phyloP scores from a whole-genome alignment of 2,113 vertebrate genomes.

The Rana temporaria region DNA sequence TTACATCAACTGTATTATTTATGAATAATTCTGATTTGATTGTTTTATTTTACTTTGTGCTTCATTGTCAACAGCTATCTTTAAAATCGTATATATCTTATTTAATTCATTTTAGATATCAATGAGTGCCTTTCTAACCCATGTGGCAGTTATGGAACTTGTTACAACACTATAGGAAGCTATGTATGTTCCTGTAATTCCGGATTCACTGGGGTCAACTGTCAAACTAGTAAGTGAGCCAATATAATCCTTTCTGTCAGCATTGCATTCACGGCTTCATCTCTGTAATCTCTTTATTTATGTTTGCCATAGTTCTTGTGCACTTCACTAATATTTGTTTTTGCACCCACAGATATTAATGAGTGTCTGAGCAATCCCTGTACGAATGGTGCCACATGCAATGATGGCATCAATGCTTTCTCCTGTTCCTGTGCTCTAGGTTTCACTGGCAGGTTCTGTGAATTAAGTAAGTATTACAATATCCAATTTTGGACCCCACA shows the following conservation, averaged over 20 bases:
- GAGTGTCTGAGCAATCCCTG: conserved; percentile 40
- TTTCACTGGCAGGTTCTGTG: conserved; percentile 23
- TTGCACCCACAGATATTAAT: conserved; percentile 27
- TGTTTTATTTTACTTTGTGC: neutral
- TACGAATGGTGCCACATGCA: conserved; percentile 20
- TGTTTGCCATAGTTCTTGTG: neutral
- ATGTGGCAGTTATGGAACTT: neutral
- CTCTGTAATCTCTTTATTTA: neutral
- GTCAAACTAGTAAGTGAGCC: neutral
- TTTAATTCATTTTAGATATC: neutral
- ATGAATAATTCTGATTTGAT: neutral
- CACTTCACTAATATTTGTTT: neutral
- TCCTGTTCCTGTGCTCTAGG: conserved; percentile 5
- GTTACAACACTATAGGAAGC: neutral
- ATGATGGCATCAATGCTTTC: neutral
- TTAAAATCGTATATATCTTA: neutral
- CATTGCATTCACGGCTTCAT: neutral
- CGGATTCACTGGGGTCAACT: neutral
- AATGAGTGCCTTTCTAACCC: neutral
- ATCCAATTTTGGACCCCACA: neutral
- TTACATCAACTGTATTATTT: too few species aligned
- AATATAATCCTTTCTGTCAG: neutral
- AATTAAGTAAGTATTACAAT: conserved; percentile 7
- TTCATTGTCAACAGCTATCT: too few species aligned
- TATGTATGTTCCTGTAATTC: neutral